A percentile compares a stretch with the other conserved stretches of the same genome.
Evolutionary conservation across 2,113 vertebrate genomes (phyloP).

Genomic region (Chroicocephalus ridibundus): DNA sequence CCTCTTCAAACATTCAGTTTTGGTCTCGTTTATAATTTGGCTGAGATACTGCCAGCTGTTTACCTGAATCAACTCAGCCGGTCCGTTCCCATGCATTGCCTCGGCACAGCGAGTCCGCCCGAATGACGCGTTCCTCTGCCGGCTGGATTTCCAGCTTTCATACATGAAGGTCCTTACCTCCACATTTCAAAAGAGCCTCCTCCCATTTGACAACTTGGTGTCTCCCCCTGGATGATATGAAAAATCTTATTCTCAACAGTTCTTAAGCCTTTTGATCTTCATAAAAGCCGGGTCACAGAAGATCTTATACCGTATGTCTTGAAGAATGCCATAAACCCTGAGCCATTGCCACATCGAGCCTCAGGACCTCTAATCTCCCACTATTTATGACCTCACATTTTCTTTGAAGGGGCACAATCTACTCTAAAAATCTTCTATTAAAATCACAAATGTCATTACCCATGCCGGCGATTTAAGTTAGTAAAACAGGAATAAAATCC

Average conservation of each 20-base stretch:
- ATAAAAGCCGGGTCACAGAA: constrained; percentile 16
- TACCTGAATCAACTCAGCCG: background rate
- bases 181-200: constrained; percentile 69
- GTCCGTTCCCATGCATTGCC: rapidly evolving
- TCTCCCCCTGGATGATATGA: constrained; percentile 18
- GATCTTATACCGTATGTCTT: background rate
- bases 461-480: background rate
- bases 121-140: background rate
- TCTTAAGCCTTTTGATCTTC: constrained; percentile 49
- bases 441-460: background rate
- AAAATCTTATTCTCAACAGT: constrained; percentile 33
- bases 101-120: rapidly evolving
- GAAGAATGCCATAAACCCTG: constrained; percentile 24
- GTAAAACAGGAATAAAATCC: constrained; percentile 14
- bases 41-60: background rate
- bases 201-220: constrained; percentile 47
- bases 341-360: background rate
- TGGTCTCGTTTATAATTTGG: background rate
- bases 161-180: constrained; percentile 62
- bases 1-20: background rate
- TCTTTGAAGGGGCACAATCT: constrained; percentile 24
- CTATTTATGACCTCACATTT: constrained; percentile 18
- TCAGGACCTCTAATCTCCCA: constrained; percentile 7
- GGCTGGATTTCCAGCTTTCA: background rate
- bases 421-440: background rate